Base-by-base conservation (phyloP, 2,797 vertebrate species). In the Poecilia gillii region DNA sequence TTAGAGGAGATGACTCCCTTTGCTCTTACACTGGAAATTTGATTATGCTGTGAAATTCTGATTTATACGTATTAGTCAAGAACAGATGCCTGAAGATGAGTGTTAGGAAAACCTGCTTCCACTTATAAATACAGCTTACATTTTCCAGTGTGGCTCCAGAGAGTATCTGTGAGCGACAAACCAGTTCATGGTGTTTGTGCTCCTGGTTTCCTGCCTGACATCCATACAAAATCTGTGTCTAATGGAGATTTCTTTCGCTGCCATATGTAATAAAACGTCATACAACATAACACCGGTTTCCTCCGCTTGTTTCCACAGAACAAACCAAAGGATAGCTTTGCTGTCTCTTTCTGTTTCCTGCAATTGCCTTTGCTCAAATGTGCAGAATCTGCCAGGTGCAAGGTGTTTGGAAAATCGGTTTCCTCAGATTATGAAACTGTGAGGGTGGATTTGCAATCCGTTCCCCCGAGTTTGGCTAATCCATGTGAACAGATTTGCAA, bases 181-280 rank as follows among this genome's bases (percentile, higher is more conserved):
- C 11, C 33, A 51, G 12, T 3, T 73, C 82, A 81, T 8, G n/a
- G 59, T 59, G 71, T 14, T 62, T 71, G 70, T 78, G 72, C 77
- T 73, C 72, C 23, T 68, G 64, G 36, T 68, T 68, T 68, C 66
- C 66, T 41, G 20, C 3, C 9, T 68, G 39, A 70, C 66, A 80
- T 81, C 77, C 78, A 73, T 76, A 64, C 59, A 57, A 81, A 87
- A 53, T 87, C 66, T 72, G 41, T 31, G 33, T 76, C 81, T 41
- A 72, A 46, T 71, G 46, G 74, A 75, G 74, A 80, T 80, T 83
- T 77, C 71, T 74, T 84, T 28, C 49, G 9, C 64, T 82, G 49
- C 55, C 82, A 78, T 74, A 74, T 84, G 2, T 73, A 68, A 77
- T 83, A 51, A 76, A 80, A 51, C 31, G 39, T 75, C 49, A 39